Evolutionary conservation across 1,140 invertebrate species (phyloP).

Genomic region (Pseudomyrmex dendroicus): DNA sequence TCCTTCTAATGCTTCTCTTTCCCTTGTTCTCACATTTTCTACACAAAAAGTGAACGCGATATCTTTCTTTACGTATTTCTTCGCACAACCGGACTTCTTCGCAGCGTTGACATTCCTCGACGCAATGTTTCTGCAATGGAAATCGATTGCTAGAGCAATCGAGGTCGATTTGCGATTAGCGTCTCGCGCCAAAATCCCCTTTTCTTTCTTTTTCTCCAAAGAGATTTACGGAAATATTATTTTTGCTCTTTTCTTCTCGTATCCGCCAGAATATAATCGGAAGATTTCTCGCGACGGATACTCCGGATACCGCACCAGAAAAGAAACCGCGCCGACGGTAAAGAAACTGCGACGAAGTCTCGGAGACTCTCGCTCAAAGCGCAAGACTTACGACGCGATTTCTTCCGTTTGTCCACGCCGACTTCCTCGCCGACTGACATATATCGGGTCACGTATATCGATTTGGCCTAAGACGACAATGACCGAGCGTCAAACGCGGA

Average conservation of each 20-base stretch:
- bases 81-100: slow-evolving; percentile 6
- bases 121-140: not conserved
- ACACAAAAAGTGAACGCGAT: too few relatives aligned
- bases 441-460: slow-evolving; percentile 48
- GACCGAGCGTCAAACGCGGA: slow-evolving; percentile 8
- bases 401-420: slow-evolving; percentile 11
- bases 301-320: not conserved
- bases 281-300: slow-evolving; percentile 16
- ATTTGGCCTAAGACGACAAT: slow-evolving; percentile 36
- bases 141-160: not conserved
- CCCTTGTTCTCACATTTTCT: not conserved
- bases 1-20: not conserved
- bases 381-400: slow-evolving; percentile 8
- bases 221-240: too few relatives aligned
- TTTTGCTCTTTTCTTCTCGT: not conserved
- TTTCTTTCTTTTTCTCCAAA: not conserved
- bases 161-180: not conserved
- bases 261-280: slow-evolving; percentile 20
- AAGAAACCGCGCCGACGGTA: too few relatives aligned
- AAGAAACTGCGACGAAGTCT: not conserved
- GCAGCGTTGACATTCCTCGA: not conserved
- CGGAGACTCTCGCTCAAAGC: slow-evolving; percentile 46
- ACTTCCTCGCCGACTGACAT: slow-evolving; percentile 13
- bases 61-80: not conserved
- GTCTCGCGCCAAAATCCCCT: not conserved